phyloP scores from a whole-genome alignment of 2,888 invertebrate genomes.

The Eupithecia exiguata region DNA sequence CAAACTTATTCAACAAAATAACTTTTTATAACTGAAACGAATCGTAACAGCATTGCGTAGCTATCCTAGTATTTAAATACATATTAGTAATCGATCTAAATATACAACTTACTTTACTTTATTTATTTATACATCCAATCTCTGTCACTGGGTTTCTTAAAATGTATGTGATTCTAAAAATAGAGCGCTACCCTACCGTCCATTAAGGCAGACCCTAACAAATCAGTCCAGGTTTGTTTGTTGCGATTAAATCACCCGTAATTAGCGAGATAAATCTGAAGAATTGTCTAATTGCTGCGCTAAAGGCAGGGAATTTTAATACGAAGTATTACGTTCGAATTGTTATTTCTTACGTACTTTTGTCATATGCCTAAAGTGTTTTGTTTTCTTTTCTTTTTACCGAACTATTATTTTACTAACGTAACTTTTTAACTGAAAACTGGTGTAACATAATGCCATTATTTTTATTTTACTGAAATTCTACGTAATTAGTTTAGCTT shows the following conservation, averaged over 20 bases:
- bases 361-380: not conserved
- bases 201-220: conserved; percentile 29
- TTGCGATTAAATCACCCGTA: conserved; percentile 22
- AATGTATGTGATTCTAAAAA: conserved; percentile 16
- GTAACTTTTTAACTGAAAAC: not conserved
- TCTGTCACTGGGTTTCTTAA: not conserved
- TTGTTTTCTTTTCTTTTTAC: not conserved
- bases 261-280: conserved; percentile 24
- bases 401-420: not conserved
- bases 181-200: conserved; percentile 25
- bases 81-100: not conserved
- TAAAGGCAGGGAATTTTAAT: conserved; percentile 41
- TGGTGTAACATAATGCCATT: not conserved
- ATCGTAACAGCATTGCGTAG: not conserved
- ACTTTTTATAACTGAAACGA: not conserved
- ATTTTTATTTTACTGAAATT: not conserved
- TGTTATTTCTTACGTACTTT: conserved; percentile 9
- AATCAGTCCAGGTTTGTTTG: conserved; percentile 29
- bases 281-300: conserved; percentile 48
- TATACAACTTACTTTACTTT: no score
- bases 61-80: no score
- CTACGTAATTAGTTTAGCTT: not conserved
- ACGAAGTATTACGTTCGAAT: conserved; percentile 5
- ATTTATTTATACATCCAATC: no score
- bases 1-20: not conserved